Base-by-base conservation (phyloP, 1,140 invertebrate species). In the Philopotamus ludificatus region DNA sequence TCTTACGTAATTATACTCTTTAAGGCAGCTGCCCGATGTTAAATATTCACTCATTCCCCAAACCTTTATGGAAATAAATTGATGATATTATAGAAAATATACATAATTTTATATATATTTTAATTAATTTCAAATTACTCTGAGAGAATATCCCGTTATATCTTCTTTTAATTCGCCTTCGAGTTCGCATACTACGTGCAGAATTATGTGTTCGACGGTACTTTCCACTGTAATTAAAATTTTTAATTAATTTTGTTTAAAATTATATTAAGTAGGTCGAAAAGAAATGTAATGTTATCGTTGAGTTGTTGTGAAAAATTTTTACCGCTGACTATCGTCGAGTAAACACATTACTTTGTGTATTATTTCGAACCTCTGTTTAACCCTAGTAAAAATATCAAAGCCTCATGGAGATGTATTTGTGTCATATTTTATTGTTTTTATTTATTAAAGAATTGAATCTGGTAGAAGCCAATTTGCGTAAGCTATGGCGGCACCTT, bases 1-100 rank as follows among this genome's bases (percentile, higher is more conserved):
- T 74, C 96, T 92, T 61, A 97, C 89, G 78, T 96, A 97, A 74
- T 95, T 92, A 79, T 96, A 95, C 74, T 96, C 91, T 51, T 87
- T 89, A 20, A 98, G 81, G 63, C 75, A 75, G 57, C 85, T 86
- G 26, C 80, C 86, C 34, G 81, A 83, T 51, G 84, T 85, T 44
- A 95, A 78, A 78, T 93, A 95, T 76, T 95, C 93, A 58, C 88
- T 87, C 42, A 88, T 81, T 15, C 91, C 90, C 83, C 87, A 88
- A 54, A 95, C 90, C 85, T 93, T n/a, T n/a, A n/a, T n/a, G 82
- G n/a, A 69, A 57, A 22, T 57, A 22, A 1, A 42, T 18, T 22
- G n/a, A 22, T 10, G 10, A 53, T 74, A 76, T 71, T 20, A 15
- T 42, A 63, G 18, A 23, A 44, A 45, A 25, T 59, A 44, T 28